Evolutionary conservation across 1,140 invertebrate species (phyloP), one percentile per base, ranked within the genome.

Genomic region (Ceratina calcarata): DNA sequence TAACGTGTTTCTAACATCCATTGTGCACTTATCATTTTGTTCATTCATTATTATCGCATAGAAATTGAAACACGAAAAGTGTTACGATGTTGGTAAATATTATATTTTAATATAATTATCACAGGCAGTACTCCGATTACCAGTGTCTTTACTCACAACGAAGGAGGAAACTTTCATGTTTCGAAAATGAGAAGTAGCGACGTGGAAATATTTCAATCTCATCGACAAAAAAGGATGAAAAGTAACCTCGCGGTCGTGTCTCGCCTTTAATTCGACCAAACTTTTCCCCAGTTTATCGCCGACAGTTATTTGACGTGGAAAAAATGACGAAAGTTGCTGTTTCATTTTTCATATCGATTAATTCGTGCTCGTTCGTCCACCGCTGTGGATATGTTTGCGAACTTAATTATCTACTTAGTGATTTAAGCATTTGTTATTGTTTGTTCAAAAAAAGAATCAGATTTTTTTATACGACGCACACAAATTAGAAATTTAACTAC

Each of bases 291-390:
- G 20, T 60, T 76, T 27, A 22, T 27, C 22, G 20, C 15, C 10
- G 64, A 76, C 73, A 60, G 20, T 67, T 68, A 76, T 68, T 76
- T 37, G 65, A 76, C 73, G 16, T 45, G 62, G 73, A 27, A 76
- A 68, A 76, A 76, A 76, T 68, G 49, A 18, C 18, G 24, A 24
- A 67, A 58, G 20, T 68, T 58, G 10, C 24, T 13, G 20, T 15
- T 60, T 58, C 64, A 24, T 67, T 58, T 75, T 66, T 75, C 53
- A 57, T 45, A 49, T 15, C 15, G 49, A 74, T 74, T 15, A 45
- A 55, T 32, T 22, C n/a, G 0, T 22, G 32, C 37, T 60, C 45
- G 27, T 10, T 18, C 20, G 18, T 4, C 27, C 27, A 55, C 1
- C 53, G 12, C 32, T 55, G 55, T 10, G 18, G 67, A 27, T 20